Percentiles rank a stretch among this genome's conserved stretches.
phyloP scores from a whole-genome alignment of 2,113 vertebrate genomes.

The Pituophis catenifer region DNA sequence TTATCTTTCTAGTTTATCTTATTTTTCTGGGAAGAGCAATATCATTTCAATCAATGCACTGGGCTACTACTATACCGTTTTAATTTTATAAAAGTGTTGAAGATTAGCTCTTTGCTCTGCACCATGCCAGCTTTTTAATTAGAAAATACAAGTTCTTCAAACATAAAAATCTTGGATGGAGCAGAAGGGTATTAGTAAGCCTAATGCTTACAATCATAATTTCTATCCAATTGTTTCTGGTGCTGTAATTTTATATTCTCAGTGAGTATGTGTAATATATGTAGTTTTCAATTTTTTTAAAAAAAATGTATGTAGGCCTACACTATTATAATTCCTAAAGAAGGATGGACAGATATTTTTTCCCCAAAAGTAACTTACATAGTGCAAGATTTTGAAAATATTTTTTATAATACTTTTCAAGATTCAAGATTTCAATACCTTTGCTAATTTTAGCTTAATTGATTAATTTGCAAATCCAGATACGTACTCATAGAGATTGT shows the following conservation, averaged over 20 bases:
- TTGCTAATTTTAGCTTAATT: background rate
- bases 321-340: background rate
- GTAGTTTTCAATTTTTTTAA: background rate
- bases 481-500: background rate
- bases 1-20: background rate
- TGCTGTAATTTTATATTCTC: background rate
- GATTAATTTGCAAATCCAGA: background rate
- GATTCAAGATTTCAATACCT: too few relatives aligned
- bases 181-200: background rate
- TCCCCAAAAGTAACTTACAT: background rate
- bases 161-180: background rate
- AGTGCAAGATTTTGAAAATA: background rate
- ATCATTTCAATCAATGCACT: background rate
- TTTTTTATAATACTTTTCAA: background rate
- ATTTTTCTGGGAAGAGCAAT: background rate
- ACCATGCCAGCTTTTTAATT: background rate
- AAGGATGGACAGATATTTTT: background rate
- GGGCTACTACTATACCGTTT: background rate
- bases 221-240: background rate
- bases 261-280: background rate
- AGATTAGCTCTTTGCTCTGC: background rate
- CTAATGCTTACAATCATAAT: background rate
- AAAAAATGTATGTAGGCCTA: background rate
- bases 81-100: background rate
- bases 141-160: background rate